phyloP scores from a whole-genome alignment of 1,140 invertebrate species.

The Brachionus asplanchnoidis region DNA sequence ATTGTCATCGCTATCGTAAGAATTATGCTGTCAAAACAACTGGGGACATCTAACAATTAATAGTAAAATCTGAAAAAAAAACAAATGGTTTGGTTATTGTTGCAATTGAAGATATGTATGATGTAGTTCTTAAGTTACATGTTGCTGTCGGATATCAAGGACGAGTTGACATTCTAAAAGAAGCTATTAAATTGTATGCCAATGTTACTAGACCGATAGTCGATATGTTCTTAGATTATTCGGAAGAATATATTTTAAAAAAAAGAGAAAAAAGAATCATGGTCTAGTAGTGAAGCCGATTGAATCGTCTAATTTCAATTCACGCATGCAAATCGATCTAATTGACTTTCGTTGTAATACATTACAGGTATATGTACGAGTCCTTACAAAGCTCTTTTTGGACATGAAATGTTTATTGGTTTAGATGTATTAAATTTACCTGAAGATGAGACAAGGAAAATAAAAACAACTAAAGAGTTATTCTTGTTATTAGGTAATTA shows the following conservation, averaged over 20 bases:
- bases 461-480: background rate
- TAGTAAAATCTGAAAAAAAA: background rate
- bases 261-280: background rate
- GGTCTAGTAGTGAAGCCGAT: conserved; percentile 40
- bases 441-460: background rate
- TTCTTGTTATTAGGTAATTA: background rate
- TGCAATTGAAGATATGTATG: background rate
- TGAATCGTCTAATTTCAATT: conserved; percentile 5
- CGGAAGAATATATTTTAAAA: background rate
- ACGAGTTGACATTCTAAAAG: background rate
- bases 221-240: background rate
- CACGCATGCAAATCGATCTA: conserved; percentile 43
- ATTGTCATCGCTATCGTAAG: background rate
- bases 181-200: background rate
- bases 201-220: background rate
- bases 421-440: background rate
- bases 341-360: conserved; percentile 41
- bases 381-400: background rate
- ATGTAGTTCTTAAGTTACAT: background rate
- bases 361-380: background rate
- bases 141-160: background rate
- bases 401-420: background rate
- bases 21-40: background rate
- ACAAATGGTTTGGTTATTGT: background rate
- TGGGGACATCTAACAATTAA: background rate